Percentiles rank a stretch among this genome's conserved stretches.
Conservation (phyloP, 2,113 vertebrate genomes). For the Numida meleagris region DNA sequence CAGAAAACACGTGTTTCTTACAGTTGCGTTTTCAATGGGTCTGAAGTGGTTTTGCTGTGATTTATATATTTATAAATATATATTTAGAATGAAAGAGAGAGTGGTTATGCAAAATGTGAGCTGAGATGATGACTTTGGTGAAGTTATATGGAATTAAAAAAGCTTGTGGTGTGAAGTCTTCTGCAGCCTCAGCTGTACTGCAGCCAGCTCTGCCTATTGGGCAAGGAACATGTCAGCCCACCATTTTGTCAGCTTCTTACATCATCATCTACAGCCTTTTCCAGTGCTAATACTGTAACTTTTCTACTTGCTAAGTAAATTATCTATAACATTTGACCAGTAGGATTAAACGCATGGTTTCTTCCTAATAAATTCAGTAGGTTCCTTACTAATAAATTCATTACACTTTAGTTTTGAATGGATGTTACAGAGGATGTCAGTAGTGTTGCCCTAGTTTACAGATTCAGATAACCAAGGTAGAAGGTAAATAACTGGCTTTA, state of each 20-base stretch:
- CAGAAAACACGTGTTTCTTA: not conserved
- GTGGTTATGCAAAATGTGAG: not conserved
- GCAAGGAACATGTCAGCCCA: not conserved
- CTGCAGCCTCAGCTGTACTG: not conserved
- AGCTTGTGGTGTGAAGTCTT: not conserved
- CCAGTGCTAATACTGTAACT: not conserved
- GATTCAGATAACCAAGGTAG: not conserved
- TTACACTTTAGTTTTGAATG: not conserved
- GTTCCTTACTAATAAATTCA: not conserved
- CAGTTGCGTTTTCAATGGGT: not conserved
- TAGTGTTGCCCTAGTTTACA: not conserved
- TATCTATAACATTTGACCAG: not conserved
- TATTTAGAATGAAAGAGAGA: not conserved
- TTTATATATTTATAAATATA: not conserved
- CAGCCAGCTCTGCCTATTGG: not conserved
- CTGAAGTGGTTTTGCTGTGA: not conserved
- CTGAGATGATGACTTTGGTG: not conserved
- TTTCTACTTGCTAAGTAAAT: not conserved
- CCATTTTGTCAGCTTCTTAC: not conserved
- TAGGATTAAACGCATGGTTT: not conserved
- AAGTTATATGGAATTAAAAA: not conserved
- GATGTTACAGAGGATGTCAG: not conserved
- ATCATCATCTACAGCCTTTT: not conserved
- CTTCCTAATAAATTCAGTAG: not conserved
- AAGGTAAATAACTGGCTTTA: not conserved